These are phyloP conservation scores for Callipepla squamata DNA, from an alignment of 2,113 vertebrate species.

Conservation along the genomic window DNA sequence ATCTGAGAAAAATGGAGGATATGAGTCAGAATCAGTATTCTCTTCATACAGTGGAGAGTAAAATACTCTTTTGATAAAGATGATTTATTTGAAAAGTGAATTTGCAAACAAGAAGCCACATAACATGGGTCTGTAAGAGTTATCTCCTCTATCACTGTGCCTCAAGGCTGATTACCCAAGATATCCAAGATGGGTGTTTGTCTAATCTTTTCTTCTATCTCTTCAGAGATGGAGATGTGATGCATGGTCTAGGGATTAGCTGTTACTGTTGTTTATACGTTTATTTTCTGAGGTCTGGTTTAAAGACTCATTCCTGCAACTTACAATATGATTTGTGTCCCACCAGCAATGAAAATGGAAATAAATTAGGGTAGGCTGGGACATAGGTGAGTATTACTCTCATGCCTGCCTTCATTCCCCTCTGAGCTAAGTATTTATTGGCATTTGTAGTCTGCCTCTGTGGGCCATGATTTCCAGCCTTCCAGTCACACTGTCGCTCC, in stretches of 20 bases:
- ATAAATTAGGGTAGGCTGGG: not conserved
- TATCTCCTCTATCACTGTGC: not conserved
- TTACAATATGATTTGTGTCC: not conserved
- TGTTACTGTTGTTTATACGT: not conserved
- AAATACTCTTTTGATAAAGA: not conserved
- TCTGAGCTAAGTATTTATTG: not conserved
- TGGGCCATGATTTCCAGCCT: not conserved
- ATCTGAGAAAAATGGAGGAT: not conserved
- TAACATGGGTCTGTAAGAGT: not conserved
- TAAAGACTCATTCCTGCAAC: not conserved
- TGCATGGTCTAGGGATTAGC: not conserved
- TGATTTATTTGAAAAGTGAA: not conserved
- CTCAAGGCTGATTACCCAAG: not conserved
- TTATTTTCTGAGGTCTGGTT: not conserved
- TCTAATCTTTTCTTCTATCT: not conserved
- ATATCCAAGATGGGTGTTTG: not conserved
- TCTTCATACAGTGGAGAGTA: not conserved
- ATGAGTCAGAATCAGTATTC: not conserved
- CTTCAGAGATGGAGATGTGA: not conserved
- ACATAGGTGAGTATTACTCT: not conserved
- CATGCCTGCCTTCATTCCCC: not conserved
- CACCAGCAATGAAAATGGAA: not conserved
- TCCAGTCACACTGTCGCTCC: fast-evolving
- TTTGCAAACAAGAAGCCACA: not conserved
- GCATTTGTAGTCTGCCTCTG: not conserved